A percentile compares a stretch with the other conserved stretches of the same genome.
Conservation (phyloP, 2,797 vertebrate genomes). For the Acanthurus leucopareius region DNA sequence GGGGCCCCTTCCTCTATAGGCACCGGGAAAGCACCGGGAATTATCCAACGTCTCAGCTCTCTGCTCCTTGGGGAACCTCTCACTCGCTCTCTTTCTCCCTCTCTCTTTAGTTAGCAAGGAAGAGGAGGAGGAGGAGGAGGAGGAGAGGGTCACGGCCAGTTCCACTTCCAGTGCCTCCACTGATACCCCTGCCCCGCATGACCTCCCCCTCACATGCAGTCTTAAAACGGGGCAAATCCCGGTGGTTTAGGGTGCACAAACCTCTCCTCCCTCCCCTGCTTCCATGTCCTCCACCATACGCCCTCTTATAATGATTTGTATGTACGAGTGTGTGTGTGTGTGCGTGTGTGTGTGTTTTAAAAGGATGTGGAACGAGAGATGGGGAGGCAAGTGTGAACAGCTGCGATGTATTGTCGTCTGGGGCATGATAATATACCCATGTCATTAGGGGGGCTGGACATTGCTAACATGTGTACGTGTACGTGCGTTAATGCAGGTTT, state of each 20-base stretch:
- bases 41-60: conserved; percentile 80
- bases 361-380: conserved; percentile 48
- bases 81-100: conserved; percentile 38
- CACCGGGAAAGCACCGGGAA: conserved; percentile 84
- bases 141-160: conserved; percentile 69
- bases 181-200: conserved; percentile 43
- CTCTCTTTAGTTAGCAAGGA: conserved; percentile 55
- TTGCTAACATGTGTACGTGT: conserved; percentile 69
- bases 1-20: conserved; percentile 82
- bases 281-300: conserved; percentile 51
- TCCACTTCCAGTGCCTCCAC: conserved; percentile 63
- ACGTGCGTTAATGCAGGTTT: conserved; percentile 14
- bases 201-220: not conserved
- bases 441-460: conserved; percentile 73
- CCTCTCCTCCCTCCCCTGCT: conserved; percentile 42
- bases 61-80: conserved; percentile 75
- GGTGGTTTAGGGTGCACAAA: conserved; percentile 50
- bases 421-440: conserved; percentile 74
- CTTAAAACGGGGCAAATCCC: conserved; percentile 54
- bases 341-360: conserved; percentile 27
- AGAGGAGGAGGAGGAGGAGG: conserved; percentile 48
- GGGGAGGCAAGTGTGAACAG: conserved; percentile 78
- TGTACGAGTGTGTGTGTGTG: conserved; percentile 40
- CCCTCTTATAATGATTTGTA: conserved; percentile 75
- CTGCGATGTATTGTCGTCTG: conserved; percentile 77